Evolutionary conservation across 2,113 vertebrate species (phyloP).

Genomic region (Lanius collurio): DNA sequence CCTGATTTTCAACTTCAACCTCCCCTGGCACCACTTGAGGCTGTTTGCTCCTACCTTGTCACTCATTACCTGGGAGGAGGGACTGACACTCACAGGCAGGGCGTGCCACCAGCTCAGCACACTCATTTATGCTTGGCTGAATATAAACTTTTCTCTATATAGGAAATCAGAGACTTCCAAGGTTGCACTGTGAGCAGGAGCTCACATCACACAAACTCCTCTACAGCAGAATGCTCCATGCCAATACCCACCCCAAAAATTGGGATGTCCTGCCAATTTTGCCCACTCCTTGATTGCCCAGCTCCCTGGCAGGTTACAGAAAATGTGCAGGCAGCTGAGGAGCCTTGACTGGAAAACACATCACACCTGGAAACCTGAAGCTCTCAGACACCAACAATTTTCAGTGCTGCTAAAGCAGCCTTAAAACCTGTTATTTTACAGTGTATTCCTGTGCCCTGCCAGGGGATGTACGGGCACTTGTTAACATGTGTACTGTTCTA

Average conservation of each 20-base stretch:
- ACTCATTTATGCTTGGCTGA: background rate
- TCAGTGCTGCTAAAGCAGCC: background rate
- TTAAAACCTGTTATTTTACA: background rate
- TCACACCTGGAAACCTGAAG: background rate
- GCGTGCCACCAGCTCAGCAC: background rate
- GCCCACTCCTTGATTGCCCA: background rate
- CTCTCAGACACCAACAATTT: background rate
- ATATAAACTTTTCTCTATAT: background rate
- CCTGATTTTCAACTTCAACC: background rate
- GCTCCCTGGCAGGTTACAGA: background rate
- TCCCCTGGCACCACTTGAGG: background rate
- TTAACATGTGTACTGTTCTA: constrained; percentile 77
- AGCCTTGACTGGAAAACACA: background rate
- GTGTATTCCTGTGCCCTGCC: background rate
- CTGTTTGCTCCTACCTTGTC: accelerated
- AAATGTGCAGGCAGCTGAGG: background rate
- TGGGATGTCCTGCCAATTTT: background rate
- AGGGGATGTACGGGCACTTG: constrained; percentile 43
- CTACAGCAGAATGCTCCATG: background rate
- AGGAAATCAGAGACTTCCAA: background rate
- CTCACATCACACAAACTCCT: background rate
- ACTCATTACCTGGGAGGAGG: background rate
- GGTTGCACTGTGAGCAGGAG: background rate
- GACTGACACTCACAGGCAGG: too few species aligned
- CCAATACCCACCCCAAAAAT: background rate